These are phyloP conservation scores for Porites rus DNA, from an alignment of 92 coral and sea anemone genomes.

Conservation along the genomic window DNA sequence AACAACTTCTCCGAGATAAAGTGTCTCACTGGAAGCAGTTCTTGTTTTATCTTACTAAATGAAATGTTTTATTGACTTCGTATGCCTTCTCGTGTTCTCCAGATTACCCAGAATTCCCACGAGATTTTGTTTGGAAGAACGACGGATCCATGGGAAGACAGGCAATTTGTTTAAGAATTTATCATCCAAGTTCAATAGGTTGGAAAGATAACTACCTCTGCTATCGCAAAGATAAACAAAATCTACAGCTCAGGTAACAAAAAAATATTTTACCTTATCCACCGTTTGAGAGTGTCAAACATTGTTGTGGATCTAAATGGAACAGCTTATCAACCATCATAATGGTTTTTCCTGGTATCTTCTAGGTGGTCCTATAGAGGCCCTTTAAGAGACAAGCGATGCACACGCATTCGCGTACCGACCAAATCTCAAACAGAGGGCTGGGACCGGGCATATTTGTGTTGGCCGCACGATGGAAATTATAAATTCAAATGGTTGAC, in stretches of 20 bases:
- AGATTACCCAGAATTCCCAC: conserved; percentile 90
- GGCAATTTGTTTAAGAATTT: conserved; percentile 67
- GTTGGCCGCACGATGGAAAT: conserved; percentile 82
- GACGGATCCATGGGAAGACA: conserved; percentile 40
- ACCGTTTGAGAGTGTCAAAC: too few relatives aligned
- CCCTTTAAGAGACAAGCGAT: conserved; percentile 58
- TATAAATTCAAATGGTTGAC: conserved; percentile 85
- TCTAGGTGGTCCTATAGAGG: conserved; percentile 21
- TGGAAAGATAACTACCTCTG: conserved; percentile 78
- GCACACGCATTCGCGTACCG: conserved; percentile 68
- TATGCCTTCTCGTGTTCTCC: not conserved
- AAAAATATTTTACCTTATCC: too few relatives aligned
- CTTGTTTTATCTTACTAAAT: too few relatives aligned
- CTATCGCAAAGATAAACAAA: conserved; percentile 76
- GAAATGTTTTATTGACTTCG: too few relatives aligned
- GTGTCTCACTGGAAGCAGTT: too few relatives aligned
- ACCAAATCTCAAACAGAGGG: conserved; percentile 44
- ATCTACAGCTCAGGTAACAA: conserved; percentile 58
- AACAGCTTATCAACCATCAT: not conserved
- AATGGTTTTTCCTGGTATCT: not conserved
- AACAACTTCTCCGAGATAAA: too few relatives aligned
- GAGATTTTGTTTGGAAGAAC: conserved; percentile 79
- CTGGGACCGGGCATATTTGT: conserved; percentile 76
- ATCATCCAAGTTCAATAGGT: conserved; percentile 68
- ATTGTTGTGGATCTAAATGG: too few relatives aligned